These are phyloP conservation scores for Tragelaphus imberbis DNA, from an alignment of 2,113 vertebrate species.

Conservation along the genomic window DNA sequence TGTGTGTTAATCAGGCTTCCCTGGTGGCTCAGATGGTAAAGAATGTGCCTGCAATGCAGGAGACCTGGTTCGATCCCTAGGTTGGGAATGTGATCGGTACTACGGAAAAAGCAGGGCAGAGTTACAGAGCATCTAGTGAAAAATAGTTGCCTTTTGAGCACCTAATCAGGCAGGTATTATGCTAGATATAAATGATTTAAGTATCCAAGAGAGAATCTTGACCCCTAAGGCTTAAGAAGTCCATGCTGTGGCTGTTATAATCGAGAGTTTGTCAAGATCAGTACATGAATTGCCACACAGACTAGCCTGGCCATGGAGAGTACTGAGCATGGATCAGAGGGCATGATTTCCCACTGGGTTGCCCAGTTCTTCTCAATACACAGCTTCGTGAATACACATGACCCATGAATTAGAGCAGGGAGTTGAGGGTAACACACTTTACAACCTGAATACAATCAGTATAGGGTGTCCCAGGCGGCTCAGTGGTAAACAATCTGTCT, in stretches of 20 bases:
- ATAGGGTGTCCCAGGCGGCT: rapidly evolving
- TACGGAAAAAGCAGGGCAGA: background rate
- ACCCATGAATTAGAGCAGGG: background rate
- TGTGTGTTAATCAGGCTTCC: background rate
- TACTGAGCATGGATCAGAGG: background rate
- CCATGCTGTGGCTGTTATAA: too few relatives aligned
- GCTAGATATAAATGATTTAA: background rate
- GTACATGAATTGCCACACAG: rapidly evolving
- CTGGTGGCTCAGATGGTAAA: background rate
- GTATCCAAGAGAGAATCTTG: background rate
- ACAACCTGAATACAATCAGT: too few relatives aligned
- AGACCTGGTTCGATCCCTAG: rapidly evolving
- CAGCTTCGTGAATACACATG: background rate
- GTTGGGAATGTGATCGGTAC: rapidly evolving
- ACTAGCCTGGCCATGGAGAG: background rate
- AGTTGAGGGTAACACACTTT: too few relatives aligned
- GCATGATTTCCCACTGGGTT: too few relatives aligned
- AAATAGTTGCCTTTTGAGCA: background rate
- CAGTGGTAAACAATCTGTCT: background rate
- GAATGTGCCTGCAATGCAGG: background rate
- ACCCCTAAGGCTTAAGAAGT: background rate
- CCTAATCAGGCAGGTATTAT: too few relatives aligned
- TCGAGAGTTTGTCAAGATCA: background rate
- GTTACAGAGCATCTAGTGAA: background rate
- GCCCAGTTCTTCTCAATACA: background rate